Evolutionary conservation across 53 echinoderm and acorn worm species (phyloP), one percentile per base, ranked within the genome.

Genomic region (Henricia sp.): DNA sequence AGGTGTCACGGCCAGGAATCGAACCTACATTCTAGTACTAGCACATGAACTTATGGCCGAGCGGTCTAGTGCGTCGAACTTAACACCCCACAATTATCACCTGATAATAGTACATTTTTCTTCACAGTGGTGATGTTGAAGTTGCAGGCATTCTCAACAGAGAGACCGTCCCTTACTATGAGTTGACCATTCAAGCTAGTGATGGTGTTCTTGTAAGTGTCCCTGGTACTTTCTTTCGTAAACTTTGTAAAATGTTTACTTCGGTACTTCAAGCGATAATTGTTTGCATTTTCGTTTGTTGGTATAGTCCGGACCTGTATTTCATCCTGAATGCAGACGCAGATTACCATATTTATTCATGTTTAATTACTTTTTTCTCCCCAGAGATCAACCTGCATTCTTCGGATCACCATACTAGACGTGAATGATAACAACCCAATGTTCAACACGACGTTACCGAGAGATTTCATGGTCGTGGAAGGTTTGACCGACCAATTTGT

Each of bases 361-460:
- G 20, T 33, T 33, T n/a, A 6, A 32, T 38, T 36, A 10, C 32
- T 17, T 16, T 77, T 50, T 46, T 37, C 2, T 44, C 60, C 57
- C 17, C 84, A 93, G 90, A 88, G 67, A 26, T 52, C 74, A 17
- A 71, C 85, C 41, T 74, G 78, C 25, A 62, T 27, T 27, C 33
- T 94, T 32, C 26, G 33, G n/a, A 70, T 94, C 20, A 88, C 83
- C 12, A 64, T 94, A 37, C 38, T 72, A 4, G 91, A 91, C 41
- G 60, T 85, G 37, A 94, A 94, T 17, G 94, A 94, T 54, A 88
- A 94, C 41, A 74, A 85, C 53, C 94, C 94, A 1, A 50, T 74
- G 6, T 93, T 93, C 78, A 90, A 65, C 51, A 21, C 76, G 1
- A 83, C 62, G 16, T 62, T 54, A 16, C 38, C 38, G 13, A 71